phyloP scores from a whole-genome alignment of 2,888 invertebrate genomes.

The Thera britannica region DNA sequence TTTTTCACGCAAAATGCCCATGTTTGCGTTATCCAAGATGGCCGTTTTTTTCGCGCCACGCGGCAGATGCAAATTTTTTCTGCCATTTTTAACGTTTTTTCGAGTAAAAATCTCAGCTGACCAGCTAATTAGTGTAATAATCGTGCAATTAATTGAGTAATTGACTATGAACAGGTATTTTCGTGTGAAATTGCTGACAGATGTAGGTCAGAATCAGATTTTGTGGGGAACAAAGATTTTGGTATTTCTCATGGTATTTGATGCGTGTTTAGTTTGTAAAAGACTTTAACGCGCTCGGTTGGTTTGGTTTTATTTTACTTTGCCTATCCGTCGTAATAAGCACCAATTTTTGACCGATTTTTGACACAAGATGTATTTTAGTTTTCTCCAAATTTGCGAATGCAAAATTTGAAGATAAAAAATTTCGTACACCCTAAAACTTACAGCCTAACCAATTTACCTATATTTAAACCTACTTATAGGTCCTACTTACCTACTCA shows the following conservation, averaged over 20 bases:
- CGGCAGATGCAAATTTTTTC: slow-evolving; percentile 64
- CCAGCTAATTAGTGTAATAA: slow-evolving; percentile 53
- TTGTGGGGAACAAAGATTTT: slow-evolving; percentile 17
- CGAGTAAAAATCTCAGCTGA: slow-evolving; percentile 63
- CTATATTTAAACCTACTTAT: too few species aligned
- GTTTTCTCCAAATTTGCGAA: too few species aligned
- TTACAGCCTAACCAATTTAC: too few species aligned
- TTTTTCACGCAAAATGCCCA: slow-evolving; percentile 49
- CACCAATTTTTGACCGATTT: too few species aligned
- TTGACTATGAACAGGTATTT: slow-evolving; percentile 48
- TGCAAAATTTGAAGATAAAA: too few species aligned
- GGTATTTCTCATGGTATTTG: slow-evolving; percentile 16
- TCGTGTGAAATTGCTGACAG: slow-evolving; percentile 68
- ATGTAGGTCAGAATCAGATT: slow-evolving; percentile 59
- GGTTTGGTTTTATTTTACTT: background rate
- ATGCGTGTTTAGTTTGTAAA: slow-evolving; percentile 2
- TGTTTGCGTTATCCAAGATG: slow-evolving; percentile 36
- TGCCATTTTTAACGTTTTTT: slow-evolving; percentile 15
- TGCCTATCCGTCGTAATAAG: too few species aligned
- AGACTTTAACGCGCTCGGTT: slow-evolving; percentile 24
- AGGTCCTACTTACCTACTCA: too few species aligned
- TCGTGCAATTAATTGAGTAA: slow-evolving; percentile 61
- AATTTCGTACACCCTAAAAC: too few species aligned
- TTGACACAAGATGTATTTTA: too few species aligned
- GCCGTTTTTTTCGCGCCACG: slow-evolving; percentile 37